Percentiles rank a stretch among this genome's conserved stretches.
phyloP scores from a whole-genome alignment of 2,888 invertebrate species.

The Danaus chrysippus region DNA sequence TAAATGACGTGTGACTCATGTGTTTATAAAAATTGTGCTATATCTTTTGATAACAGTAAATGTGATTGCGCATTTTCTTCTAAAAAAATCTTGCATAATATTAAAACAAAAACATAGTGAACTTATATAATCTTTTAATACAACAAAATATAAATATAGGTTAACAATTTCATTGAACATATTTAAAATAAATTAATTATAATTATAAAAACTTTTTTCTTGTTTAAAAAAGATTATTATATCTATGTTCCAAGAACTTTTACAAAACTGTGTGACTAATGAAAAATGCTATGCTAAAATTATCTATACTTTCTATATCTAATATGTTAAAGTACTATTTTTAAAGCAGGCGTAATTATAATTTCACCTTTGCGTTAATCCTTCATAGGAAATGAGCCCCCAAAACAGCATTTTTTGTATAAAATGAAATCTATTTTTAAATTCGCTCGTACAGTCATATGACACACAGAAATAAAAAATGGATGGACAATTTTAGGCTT shows the following conservation, averaged over 20 bases:
- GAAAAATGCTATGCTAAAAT: neutral
- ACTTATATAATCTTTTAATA: too few species aligned
- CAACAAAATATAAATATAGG: too few species aligned
- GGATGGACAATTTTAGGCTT: slow-evolving; percentile 18
- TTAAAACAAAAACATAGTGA: too few species aligned
- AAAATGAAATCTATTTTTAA: slow-evolving; percentile 7
- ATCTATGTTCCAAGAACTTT: neutral
- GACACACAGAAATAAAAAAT: slow-evolving; percentile 8
- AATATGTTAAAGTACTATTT: neutral
- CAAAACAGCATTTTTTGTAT: neutral
- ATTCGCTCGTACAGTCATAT: neutral
- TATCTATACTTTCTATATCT: neutral
- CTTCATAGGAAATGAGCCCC: too few species aligned
- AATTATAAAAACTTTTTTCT: too few species aligned
- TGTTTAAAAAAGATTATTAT: too few species aligned
- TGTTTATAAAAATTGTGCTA: slow-evolving; percentile 11
- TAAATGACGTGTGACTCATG: neutral
- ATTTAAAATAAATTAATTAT: too few species aligned
- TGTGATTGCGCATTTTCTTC: too few species aligned
- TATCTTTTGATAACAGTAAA: neutral
- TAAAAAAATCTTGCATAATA: too few species aligned
- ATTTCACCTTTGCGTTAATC: too few species aligned
- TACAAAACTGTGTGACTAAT: neutral
- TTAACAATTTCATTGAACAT: too few species aligned
- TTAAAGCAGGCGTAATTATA: neutral